A percentile compares a stretch with the other conserved stretches of the same genome.
Evolutionary conservation across 2,797 vertebrate genomes (phyloP).

Genomic region (Darevskia nairensis): DNA sequence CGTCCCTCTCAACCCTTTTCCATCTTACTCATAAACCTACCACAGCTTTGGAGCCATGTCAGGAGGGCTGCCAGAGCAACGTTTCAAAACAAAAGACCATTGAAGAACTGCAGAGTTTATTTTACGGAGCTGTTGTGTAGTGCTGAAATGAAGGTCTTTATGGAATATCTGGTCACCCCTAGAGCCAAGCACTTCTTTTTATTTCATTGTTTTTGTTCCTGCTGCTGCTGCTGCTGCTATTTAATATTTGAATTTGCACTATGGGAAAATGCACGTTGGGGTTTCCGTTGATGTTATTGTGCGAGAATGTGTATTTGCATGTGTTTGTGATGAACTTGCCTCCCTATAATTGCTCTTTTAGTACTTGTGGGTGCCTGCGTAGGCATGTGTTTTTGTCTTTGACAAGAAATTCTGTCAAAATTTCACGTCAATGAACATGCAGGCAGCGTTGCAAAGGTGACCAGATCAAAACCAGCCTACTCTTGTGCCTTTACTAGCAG

Average conservation of each 20-base stretch:
- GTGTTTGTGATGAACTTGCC: neutral
- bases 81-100: slow-evolving; percentile 14
- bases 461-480: neutral
- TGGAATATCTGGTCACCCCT: neutral
- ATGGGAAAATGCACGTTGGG: slow-evolving; percentile 40
- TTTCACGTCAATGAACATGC: neutral
- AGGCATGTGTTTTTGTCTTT: neutral
- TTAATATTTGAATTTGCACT: slow-evolving; percentile 42
- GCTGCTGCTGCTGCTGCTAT: neutral
- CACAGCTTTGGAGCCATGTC: slow-evolving; percentile 71
- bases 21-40: slow-evolving; percentile 82
- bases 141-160: slow-evolving; percentile 3
- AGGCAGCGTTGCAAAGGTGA: neutral
- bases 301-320: slow-evolving; percentile 9
- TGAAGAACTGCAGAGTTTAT: neutral
- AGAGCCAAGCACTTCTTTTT: neutral
- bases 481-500: neutral
- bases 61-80: slow-evolving; percentile 1
- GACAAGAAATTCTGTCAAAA: neutral
- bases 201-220: slow-evolving; percentile 54
- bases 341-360: slow-evolving; percentile 12
- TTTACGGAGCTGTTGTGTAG: slow-evolving; percentile 3
- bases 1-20: slow-evolving; percentile 43
- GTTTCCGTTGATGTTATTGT: slow-evolving; percentile 52
- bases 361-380: slow-evolving; percentile 18